Evolutionary conservation across 1,140 invertebrate genomes (phyloP).

Genomic region (Rhagoletis zephyria): DNA sequence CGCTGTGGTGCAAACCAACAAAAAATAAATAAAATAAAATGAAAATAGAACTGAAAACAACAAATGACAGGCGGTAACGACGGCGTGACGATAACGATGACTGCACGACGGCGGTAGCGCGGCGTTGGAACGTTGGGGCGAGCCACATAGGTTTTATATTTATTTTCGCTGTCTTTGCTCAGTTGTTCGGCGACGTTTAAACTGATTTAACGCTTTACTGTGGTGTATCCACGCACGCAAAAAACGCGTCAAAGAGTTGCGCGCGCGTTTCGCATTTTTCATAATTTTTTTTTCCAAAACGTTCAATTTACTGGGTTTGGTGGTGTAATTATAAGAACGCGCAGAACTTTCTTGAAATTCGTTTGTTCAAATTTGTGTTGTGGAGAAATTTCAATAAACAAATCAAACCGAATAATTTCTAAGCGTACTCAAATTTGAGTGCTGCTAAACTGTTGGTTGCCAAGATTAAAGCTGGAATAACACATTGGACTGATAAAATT

Average conservation of each 20-base stretch:
- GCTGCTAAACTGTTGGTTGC: too few relatives aligned
- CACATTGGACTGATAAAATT: too few relatives aligned
- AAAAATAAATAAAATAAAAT: neutral
- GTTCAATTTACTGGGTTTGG: neutral
- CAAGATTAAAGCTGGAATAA: too few relatives aligned
- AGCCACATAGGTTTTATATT: constrained; percentile 26
- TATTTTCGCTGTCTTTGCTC: constrained; percentile 29
- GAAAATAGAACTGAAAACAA: constrained; percentile 41
- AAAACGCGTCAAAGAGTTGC: constrained; percentile 38
- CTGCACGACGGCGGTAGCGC: neutral
- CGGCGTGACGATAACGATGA: neutral
- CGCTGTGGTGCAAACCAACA: neutral
- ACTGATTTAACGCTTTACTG: constrained; percentile 38
- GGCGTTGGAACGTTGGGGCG: neutral
- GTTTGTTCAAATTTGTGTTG: neutral
- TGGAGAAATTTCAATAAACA: too few relatives aligned
- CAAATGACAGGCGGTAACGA: neutral
- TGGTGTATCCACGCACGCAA: constrained; percentile 43
- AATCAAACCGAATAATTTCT: too few relatives aligned
- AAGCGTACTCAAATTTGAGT: too few relatives aligned
- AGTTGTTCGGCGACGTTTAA: constrained; percentile 48
- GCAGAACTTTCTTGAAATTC: neutral
- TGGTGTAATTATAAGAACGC: too few relatives aligned
- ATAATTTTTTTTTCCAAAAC: neutral
- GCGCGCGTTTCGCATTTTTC: constrained; percentile 42